Evolutionary conservation across 1,140 invertebrate genomes (phyloP), one percentile per base, ranked within the genome.

Genomic region (Lasaia peninsularis): DNA sequence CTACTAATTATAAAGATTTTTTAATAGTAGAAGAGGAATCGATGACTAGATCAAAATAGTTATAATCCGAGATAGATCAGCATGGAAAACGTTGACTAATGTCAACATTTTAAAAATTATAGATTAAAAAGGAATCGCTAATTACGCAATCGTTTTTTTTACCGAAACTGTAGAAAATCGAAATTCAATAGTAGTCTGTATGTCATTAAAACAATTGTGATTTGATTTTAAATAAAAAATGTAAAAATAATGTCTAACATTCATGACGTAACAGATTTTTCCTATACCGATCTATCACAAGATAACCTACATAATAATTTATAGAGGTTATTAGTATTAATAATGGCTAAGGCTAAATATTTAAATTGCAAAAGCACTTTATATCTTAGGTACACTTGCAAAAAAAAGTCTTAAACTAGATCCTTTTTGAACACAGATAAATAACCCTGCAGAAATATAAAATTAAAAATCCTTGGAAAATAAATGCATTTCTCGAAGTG

Each of bases 391-490:
- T 40, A 40, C 16, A 40, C 16, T 18, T 40, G 35, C 14, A 40
- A 40, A 40, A 40, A 16, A 40, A 40, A 35, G n/a, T 35, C 14
- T 16, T 40, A 40, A 40, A 40, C 14, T 40, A 40, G 37, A 40
- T 14, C 5, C 14, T 57, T 57, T 62, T 65, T 68, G 71, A 80
- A 80, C 72, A 80, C 75, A 78, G 69, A 76, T 69, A 60, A 67
- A 62, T 12, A 80, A 80, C 73, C 78, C 75, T 78, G 71, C 74
- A 71, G 63, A 79, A 69, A 66, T 72, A 69, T 57, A 37, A 40
- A 59, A 63, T 57, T 40, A 8, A 62, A 58, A 2, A 24, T 21
- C 9, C 33, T 53, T 20, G n/a, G n/a, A 14, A 37, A 37, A 14
- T 37, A 37, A 37, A 28, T 28, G 24, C 24, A 28, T 28, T 28